Evolutionary conservation across 1,140 invertebrate species (phyloP).

Genomic region (Neotoxoptera formosana): DNA sequence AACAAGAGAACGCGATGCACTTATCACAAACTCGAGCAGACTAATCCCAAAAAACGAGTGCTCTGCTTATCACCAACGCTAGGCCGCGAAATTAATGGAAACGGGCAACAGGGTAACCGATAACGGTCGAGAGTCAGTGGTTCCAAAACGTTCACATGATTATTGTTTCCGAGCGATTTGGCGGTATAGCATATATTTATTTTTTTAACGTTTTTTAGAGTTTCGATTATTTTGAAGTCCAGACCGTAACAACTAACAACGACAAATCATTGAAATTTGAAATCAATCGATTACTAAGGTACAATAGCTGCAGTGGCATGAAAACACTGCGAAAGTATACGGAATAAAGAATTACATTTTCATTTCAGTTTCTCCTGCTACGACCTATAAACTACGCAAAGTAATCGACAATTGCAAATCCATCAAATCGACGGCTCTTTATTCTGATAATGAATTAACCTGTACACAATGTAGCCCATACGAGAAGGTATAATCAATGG

Average conservation of each 20-base stretch:
- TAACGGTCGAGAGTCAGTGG: background rate
- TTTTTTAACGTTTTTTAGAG: background rate
- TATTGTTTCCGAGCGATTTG: background rate
- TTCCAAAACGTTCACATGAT: background rate
- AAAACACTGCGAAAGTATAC: background rate
- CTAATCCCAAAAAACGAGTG: background rate
- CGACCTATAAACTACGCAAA: too few species aligned
- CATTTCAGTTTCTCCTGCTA: too few species aligned
- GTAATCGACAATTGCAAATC: too few species aligned
- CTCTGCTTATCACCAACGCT: background rate
- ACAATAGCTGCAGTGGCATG: background rate
- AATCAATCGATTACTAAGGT: background rate
- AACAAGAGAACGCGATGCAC: background rate
- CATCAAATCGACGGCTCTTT: too few species aligned
- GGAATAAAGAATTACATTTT: background rate
- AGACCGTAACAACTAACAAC: too few species aligned
- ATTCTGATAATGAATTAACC: too few species aligned
- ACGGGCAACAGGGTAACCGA: background rate
- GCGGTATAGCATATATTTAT: background rate
- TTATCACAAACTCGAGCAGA: background rate
- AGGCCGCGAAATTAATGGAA: background rate
- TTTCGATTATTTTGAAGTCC: background rate
- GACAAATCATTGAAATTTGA: too few species aligned
- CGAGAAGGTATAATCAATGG: too few species aligned
- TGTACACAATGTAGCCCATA: too few species aligned